Evolutionary conservation across 2,113 vertebrate species (phyloP), one percentile per base, ranked within the genome.

Genomic region (Lontra canadensis): DNA sequence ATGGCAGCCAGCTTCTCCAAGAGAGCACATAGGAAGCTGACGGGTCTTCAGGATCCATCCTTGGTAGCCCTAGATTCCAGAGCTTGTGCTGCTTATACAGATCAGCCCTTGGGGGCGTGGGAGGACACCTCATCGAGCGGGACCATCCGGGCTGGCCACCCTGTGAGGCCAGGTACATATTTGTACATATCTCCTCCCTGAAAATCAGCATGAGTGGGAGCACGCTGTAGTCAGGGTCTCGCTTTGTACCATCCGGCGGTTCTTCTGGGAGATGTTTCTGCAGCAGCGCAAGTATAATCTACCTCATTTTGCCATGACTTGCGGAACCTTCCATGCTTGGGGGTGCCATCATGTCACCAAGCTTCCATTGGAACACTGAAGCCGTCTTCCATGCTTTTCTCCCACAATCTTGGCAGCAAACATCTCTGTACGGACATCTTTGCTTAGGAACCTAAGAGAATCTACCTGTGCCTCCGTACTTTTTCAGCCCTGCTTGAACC

Each of bases 301-400:
- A 2, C 52, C n/a, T 55, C 49, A 12, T 57, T 13, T 39, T 44
- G 39, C 18, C 36, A 12, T 1, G 6, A 8, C 36, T 29, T 42
- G 81, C 2, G 0, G 4, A 20, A 39, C 4, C 4, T 26, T 13
- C 6, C 36, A 2, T 8, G 17, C 52, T 0, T 1, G 25, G 23
- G 26, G 23, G 1, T 2, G 2, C 69, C 34, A 0, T 4, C 3
- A 0, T 49, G 4, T 49, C 26, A 3, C 81, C 57, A 36, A 31
- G 7, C 42, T 39, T 47, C 65, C 4, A 5, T 18, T 4, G 1
- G 23, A 34, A 36, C 17, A 2, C 5, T 18, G 23, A 23, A 0
- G 6, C 17, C 29, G 6, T 44, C 83, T 4, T 36, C 25, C 12
- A 9, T 21, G 34, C 4, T 80, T 55, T 61, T 7, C 36, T n/a